Evolutionary conservation across 2,797 vertebrate genomes (phyloP).

Genomic region (Gallinago nigripennis): DNA sequence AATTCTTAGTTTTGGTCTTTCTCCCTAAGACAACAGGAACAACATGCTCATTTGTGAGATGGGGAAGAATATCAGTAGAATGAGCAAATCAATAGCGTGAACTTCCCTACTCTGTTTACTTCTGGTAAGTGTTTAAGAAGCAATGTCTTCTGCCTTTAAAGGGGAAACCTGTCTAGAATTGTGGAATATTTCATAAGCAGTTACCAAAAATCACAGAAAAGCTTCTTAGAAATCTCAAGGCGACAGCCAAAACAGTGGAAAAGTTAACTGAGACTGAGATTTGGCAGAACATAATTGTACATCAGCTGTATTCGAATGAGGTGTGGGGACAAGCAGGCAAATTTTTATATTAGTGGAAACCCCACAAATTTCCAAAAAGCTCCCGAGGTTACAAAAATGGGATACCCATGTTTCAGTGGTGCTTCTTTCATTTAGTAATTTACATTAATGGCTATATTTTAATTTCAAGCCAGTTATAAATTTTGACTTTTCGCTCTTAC

Average conservation of each 20-base stretch:
- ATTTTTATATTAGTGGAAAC: not conserved
- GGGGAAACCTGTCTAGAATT: conserved; percentile 36
- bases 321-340: not conserved
- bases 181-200: not conserved
- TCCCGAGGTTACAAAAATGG: not conserved
- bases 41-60: conserved; percentile 61
- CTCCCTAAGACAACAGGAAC: conserved; percentile 64
- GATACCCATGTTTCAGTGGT: not conserved
- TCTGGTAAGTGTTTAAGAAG: conserved; percentile 62
- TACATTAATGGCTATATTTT: not conserved
- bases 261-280: not conserved
- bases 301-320: not conserved
- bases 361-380: not conserved
- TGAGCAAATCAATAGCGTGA: conserved; percentile 62
- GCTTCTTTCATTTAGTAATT: not conserved
- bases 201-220: not conserved
- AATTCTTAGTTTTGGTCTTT: conserved; percentile 63
- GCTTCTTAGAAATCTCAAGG: not conserved
- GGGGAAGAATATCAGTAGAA: conserved; percentile 62
- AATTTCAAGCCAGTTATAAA: not conserved
- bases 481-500: not conserved
- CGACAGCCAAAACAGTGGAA: not conserved
- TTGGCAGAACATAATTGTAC: not conserved
- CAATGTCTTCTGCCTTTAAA: conserved; percentile 64
- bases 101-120: conserved; percentile 62